These are phyloP conservation scores for Troides aeacus DNA, from an alignment of 2,888 invertebrate genomes.

Conservation along the genomic window DNA sequence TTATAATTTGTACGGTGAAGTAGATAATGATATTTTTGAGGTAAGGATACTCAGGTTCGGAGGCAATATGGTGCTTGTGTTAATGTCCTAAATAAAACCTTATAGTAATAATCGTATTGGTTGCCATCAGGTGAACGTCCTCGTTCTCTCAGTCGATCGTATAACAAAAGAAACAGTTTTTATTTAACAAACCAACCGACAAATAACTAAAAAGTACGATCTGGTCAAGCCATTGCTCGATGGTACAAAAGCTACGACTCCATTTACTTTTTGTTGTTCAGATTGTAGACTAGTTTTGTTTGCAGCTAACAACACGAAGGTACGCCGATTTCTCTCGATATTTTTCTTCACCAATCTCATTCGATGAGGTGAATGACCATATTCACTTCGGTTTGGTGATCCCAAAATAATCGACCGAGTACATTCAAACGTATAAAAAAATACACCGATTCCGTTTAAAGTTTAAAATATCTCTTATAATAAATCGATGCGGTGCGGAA, in stretches of 20 bases:
- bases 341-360: neutral
- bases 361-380: slow-evolving; percentile 1
- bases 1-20: too few relatives aligned
- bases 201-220: neutral
- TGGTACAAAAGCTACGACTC: neutral
- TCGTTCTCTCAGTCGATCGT: too few relatives aligned
- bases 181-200: neutral
- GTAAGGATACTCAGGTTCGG: too few relatives aligned
- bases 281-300: neutral
- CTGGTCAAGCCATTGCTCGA: neutral
- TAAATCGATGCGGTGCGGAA: slow-evolving; percentile 22
- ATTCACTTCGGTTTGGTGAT: neutral
- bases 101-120: too few relatives aligned
- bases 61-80: too few relatives aligned
- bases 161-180: too few relatives aligned
- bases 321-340: neutral
- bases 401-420: neutral
- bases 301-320: neutral
- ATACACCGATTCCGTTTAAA: slow-evolving; percentile 2
- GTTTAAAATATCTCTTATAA: slow-evolving; percentile 19
- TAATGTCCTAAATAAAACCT: too few relatives aligned
- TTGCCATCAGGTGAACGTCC: too few relatives aligned
- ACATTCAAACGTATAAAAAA: slow-evolving; percentile 3
- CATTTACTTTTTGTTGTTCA: neutral
- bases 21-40: too few relatives aligned